Conservation (phyloP, 2,888 invertebrate species). For the Ichneumon xanthorius region DNA sequence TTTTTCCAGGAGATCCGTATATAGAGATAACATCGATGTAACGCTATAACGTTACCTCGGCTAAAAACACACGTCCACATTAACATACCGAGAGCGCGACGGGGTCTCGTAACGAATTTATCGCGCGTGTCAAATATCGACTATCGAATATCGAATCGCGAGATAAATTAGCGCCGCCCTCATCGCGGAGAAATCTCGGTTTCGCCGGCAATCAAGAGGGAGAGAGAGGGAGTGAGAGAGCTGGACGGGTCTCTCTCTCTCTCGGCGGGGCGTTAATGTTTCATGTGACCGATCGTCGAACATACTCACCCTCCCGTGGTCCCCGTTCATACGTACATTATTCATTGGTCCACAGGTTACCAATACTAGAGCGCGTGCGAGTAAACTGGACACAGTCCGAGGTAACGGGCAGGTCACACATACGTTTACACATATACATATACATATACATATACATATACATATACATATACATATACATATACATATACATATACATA, state of each 20-base stretch:
- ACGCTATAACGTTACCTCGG: not conserved
- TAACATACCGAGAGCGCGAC: not conserved
- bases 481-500: too few relatives aligned
- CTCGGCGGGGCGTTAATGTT: conserved; percentile 30
- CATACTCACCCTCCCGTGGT: not conserved
- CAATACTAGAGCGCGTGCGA: not conserved
- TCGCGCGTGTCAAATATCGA: conserved; percentile 41
- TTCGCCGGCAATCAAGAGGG: not conserved
- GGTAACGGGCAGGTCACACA: conserved; percentile 4
- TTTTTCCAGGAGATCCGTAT: not conserved
- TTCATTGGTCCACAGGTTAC: conserved; percentile 21
- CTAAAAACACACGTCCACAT: not conserved
- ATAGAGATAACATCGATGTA: conserved; percentile 4
- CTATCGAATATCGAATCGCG: conserved; percentile 32
- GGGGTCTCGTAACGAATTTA: conserved; percentile 25
- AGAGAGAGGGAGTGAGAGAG: not conserved
- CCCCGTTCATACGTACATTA: conserved; percentile 31
- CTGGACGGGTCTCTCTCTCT: not conserved
- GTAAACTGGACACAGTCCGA: conserved; percentile 14
- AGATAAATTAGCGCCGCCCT: conserved; percentile 30
- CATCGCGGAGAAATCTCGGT: conserved; percentile 27
- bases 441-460: not conserved
- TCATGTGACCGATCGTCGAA: conserved; percentile 47
- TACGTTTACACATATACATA: not conserved
- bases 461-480: too few relatives aligned